phyloP scores from a whole-genome alignment of 2,113 vertebrate genomes.

The Synodontis membranacea region DNA sequence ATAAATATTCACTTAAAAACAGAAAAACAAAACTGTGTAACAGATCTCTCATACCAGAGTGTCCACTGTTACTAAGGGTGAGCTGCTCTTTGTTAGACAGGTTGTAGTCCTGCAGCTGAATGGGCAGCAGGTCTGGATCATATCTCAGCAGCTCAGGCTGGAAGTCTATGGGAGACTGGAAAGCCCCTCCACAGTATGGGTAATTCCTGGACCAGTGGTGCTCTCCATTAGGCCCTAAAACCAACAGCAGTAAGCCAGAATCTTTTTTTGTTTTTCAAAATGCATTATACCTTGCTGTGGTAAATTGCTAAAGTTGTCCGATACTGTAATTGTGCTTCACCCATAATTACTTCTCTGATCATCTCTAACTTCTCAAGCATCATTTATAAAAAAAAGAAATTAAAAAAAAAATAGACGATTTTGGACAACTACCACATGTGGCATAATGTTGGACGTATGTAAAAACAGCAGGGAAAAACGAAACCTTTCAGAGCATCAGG shows the following conservation, averaged over 20 bases:
- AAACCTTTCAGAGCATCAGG: neutral
- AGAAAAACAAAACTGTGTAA: neutral
- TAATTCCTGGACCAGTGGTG: slow-evolving; percentile 80
- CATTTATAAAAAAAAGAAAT: neutral
- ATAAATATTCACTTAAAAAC: neutral
- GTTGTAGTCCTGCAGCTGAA: slow-evolving; percentile 84
- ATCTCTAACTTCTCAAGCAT: neutral
- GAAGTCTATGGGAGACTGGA: slow-evolving; percentile 92
- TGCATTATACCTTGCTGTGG: neutral
- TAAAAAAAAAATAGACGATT: neutral
- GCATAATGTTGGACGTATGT: neutral
- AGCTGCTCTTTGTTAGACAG: slow-evolving; percentile 74
- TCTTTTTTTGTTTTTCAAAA: neutral
- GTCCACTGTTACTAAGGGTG: slow-evolving; percentile 88
- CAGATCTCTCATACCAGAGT: slow-evolving; percentile 80
- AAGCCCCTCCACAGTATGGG: slow-evolving; percentile 83
- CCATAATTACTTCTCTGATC: neutral
- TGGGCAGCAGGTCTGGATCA: slow-evolving; percentile 77
- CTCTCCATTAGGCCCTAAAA: slow-evolving; percentile 82
- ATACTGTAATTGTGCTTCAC: neutral
- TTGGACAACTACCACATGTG: neutral
- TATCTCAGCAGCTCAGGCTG: slow-evolving; percentile 81
- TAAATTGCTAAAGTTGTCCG: neutral
- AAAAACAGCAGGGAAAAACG: neutral
- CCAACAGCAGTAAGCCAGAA: slow-evolving; percentile 5